Evolutionary conservation across 2,888 invertebrate genomes (phyloP), one percentile per base, ranked within the genome.

Genomic region (Calameuta filiformis): DNA sequence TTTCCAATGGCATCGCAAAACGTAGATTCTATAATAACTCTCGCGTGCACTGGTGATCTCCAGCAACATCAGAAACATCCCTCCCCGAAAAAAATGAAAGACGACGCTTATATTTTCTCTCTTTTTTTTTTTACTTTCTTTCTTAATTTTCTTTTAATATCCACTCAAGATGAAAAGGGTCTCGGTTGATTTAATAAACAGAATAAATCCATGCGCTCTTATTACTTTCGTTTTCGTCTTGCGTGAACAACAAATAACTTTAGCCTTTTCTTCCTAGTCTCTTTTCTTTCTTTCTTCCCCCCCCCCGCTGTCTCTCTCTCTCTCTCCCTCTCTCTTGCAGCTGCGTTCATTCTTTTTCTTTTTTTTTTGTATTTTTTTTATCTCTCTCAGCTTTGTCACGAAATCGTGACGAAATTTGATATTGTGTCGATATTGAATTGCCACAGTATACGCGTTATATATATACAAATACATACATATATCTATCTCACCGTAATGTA

Each of bases 261-360:
- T 56, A 56, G 56, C 56, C 23, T 9, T 23, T 56, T 56, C 23
- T 23, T 56, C 56, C 23, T 56, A 1, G 56, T 79, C 76, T 71
- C 35, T 75, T 68, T 30, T 33, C 69, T 68, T 34, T 11, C 68
- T 30, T 40, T 73, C 4, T 3, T 12, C 12, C 30, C 30, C 30
- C 35, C 12, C 33, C 11, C 33, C 73, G 31, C 31, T 11, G 0
- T 75, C 73, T 69, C 15, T 69, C 12, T 56, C 12, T 69, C 33
- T 34, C 4, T 76, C 31, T 76, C 73, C 69, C 34, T 78, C 6
- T 35, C 68, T 33, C 75, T 68, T 33, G 37, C 73, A 77, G 68
- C 75, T 77, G 76, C 77, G 73, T 77, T 75, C 71, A 37, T 71
- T 78, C 75, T 56, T 73, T 68, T 68, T 73, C 76, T 77, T 79